A percentile compares a stretch with the other conserved stretches of the same genome.
phyloP scores from a whole-genome alignment of 2,888 invertebrate species.

The Branchipolynoe longqiensis region DNA sequence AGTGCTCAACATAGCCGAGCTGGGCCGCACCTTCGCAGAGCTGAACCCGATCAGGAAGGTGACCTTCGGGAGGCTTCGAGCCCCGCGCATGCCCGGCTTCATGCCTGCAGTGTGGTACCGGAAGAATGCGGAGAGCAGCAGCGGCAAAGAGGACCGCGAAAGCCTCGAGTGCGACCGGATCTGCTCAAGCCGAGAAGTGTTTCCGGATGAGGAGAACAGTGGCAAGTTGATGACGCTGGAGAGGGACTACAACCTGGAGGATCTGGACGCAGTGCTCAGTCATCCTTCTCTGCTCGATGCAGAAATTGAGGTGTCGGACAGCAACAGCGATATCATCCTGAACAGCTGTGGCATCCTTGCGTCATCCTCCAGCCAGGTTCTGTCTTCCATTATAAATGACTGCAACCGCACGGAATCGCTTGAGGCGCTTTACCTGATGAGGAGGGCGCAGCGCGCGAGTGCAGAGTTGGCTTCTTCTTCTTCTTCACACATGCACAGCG shows the following conservation, averaged over 20 bases:
- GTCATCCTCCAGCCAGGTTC: constrained; percentile 74
- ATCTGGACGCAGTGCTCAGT: constrained; percentile 51
- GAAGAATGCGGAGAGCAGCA: constrained; percentile 28
- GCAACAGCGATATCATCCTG: constrained; percentile 76
- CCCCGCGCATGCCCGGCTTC: constrained; percentile 41
- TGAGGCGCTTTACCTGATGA: constrained; percentile 21
- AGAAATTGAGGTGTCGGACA: constrained; percentile 61
- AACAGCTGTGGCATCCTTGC: constrained; percentile 81
- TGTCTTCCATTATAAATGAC: constrained; percentile 61
- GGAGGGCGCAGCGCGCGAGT: not conserved
- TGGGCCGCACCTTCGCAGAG: constrained; percentile 86
- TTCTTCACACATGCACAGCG: not conserved
- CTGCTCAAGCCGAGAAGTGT: constrained; percentile 26
- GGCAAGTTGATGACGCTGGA: not conserved
- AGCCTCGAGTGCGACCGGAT: constrained; percentile 31
- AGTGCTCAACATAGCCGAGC: constrained; percentile 42
- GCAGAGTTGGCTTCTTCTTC: not conserved
- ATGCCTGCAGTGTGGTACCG: constrained; percentile 60
- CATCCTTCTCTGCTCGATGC: not conserved
- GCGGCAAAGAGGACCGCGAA: constrained; percentile 31
- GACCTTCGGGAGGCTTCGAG: constrained; percentile 59
- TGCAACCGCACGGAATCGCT: constrained; percentile 9
- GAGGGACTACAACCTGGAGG: constrained; percentile 64
- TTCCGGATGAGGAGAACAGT: not conserved
- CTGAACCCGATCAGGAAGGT: constrained; percentile 86